A percentile compares a stretch with the other conserved stretches of the same genome.
These are phyloP conservation scores for Steromphala cineraria DNA, from an alignment of 2,888 invertebrate species.

Conservation along the genomic window DNA sequence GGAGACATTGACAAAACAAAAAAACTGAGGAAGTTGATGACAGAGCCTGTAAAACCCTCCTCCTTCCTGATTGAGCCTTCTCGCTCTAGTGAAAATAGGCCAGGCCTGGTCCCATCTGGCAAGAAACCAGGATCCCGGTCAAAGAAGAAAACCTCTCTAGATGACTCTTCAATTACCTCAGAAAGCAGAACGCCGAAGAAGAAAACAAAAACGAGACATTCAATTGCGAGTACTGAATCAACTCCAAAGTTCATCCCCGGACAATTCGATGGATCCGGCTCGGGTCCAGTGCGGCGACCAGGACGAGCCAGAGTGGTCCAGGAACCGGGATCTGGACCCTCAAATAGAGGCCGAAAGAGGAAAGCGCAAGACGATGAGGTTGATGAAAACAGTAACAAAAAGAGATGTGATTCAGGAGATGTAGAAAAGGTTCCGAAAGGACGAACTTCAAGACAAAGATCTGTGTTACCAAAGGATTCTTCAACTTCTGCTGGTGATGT, in stretches of 20 bases:
- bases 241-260: too few species aligned
- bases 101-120: not conserved
- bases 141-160: not conserved
- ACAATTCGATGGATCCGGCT: not conserved
- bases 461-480: not conserved
- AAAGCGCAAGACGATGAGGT: not conserved
- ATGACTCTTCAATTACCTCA: too few species aligned
- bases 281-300: not conserved
- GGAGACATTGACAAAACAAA: too few species aligned
- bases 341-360: not conserved
- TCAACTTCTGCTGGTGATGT: constrained; percentile 29
- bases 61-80: constrained; percentile 48
- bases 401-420: not conserved
- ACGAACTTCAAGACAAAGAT: not conserved
- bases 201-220: too few species aligned
- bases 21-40: constrained; percentile 44
- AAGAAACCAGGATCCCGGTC: not conserved
- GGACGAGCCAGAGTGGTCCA: not conserved
- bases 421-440: not conserved
- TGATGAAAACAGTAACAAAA: not conserved
- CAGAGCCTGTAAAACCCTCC: constrained; percentile 44
- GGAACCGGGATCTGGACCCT: not conserved
- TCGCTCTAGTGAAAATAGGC: constrained; percentile 26
- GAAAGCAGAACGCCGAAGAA: too few species aligned
- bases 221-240: too few species aligned